Evolutionary conservation across 2,113 vertebrate species (phyloP).

Genomic region (Chauna torquata): DNA sequence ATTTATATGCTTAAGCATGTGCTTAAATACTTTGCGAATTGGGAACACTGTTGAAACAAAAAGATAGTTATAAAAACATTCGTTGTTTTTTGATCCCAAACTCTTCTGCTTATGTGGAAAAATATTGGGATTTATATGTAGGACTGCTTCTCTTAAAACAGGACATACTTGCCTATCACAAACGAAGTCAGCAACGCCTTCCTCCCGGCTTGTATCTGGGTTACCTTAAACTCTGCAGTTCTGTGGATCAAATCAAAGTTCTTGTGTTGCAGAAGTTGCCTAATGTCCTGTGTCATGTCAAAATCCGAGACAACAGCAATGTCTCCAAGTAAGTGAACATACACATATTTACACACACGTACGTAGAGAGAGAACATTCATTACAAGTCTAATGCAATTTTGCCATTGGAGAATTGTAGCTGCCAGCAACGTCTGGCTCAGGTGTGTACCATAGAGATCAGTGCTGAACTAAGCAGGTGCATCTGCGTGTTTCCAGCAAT

Average conservation of each 20-base stretch:
- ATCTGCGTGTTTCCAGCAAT: not conserved
- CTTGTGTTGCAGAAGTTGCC: constrained; percentile 90
- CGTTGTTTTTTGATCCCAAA: constrained; percentile 8
- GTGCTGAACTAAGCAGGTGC: not conserved
- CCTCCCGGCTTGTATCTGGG: constrained; percentile 90
- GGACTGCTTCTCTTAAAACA: constrained; percentile 56
- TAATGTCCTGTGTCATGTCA: constrained; percentile 91
- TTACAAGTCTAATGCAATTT: not conserved
- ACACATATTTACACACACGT: not conserved
- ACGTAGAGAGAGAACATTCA: not conserved
- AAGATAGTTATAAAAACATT: not conserved
- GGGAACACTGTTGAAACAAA: not conserved
- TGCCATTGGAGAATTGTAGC: not conserved
- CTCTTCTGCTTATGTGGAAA: not conserved
- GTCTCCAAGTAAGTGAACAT: constrained; percentile 84
- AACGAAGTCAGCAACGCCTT: constrained; percentile 87
- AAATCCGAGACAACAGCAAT: constrained; percentile 90
- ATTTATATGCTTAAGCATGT: not conserved
- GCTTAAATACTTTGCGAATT: not conserved
- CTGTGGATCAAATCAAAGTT: constrained; percentile 97
- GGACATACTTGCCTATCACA: constrained; percentile 92
- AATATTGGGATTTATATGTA: not conserved
- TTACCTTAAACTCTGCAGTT: constrained; percentile 96
- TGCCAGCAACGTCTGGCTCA: not conserved
- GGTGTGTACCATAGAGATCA: not conserved